phyloP scores from a whole-genome alignment of 2,888 invertebrate genomes.

The Eupithecia pulchellata region DNA sequence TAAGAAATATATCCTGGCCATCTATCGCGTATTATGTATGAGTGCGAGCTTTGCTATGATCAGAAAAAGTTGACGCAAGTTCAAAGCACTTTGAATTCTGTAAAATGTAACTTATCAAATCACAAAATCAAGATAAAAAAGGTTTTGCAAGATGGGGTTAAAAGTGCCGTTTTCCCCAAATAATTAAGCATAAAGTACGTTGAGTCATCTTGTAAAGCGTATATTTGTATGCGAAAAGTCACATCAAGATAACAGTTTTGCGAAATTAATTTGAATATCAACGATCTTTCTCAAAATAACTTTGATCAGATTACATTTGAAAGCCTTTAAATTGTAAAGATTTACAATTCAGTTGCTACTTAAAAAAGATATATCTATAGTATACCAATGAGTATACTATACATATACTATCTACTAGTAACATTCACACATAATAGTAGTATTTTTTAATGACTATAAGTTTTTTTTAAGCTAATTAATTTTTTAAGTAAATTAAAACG shows the following conservation, averaged over 20 bases:
- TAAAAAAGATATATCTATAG: no score
- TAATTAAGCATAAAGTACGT: neutral
- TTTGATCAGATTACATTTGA: slow-evolving; percentile 16
- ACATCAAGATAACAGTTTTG: slow-evolving; percentile 27
- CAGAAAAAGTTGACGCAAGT: no score
- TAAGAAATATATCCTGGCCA: no score
- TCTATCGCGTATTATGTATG: no score
- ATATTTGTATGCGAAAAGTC: slow-evolving; percentile 13
- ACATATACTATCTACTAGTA: no score
- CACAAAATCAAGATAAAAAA: neutral
- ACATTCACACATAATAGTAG: no score
- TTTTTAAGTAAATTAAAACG: no score
- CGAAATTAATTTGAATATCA: slow-evolving; percentile 24
- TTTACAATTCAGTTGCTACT: neutral
- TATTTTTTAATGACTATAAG: no score
- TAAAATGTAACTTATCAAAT: neutral
- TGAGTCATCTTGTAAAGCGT: slow-evolving; percentile 17
- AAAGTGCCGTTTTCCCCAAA: neutral
- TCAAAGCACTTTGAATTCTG: no score
- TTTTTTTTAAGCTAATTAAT: no score
- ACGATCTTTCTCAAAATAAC: slow-evolving; percentile 25
- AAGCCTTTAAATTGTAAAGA: neutral
- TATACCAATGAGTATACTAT: no score
- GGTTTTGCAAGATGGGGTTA: neutral
- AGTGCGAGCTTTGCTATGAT: no score